phyloP scores from a whole-genome alignment of 1,140 invertebrate genomes.

The Orussus abietinus region DNA sequence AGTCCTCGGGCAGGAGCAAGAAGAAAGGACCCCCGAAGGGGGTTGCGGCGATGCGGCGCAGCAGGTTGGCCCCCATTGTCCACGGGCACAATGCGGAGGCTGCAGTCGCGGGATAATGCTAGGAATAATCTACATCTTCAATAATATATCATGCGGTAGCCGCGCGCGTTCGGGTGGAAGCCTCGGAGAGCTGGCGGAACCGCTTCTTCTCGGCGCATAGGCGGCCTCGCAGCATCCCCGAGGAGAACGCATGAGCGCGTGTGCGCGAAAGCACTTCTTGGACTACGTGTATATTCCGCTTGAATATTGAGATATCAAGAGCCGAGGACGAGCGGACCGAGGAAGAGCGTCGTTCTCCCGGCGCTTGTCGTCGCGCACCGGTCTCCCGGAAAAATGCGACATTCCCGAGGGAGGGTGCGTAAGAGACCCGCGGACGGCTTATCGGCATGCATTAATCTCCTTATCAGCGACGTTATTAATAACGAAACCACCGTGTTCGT shows the following conservation, averaged over 20 bases:
- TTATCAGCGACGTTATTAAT: no score
- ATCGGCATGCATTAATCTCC: no score
- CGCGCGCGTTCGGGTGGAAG: slow-evolving; percentile 20
- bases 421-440: no score
- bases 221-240: no score
- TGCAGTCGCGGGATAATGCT: slow-evolving; percentile 28
- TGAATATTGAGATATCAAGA: slow-evolving; percentile 37
- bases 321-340: background rate
- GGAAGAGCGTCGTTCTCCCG: no score
- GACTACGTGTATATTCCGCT: slow-evolving; percentile 25
- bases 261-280: background rate
- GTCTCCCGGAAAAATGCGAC: no score
- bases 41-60: no score
- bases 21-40: no score
- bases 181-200: slow-evolving; percentile 18
- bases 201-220: slow-evolving; percentile 19
- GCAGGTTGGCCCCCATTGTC: slow-evolving; percentile 37
- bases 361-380: background rate
- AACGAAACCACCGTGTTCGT: no score
- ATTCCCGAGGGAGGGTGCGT: no score
- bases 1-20: no score
- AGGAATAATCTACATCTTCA: slow-evolving; percentile 46
- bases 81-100: slow-evolving; percentile 41
- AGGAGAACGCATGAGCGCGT: background rate
- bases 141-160: slow-evolving; percentile 40